Evolutionary conservation across 2,888 invertebrate species (phyloP).

Genomic region (Salpingus planirostris): DNA sequence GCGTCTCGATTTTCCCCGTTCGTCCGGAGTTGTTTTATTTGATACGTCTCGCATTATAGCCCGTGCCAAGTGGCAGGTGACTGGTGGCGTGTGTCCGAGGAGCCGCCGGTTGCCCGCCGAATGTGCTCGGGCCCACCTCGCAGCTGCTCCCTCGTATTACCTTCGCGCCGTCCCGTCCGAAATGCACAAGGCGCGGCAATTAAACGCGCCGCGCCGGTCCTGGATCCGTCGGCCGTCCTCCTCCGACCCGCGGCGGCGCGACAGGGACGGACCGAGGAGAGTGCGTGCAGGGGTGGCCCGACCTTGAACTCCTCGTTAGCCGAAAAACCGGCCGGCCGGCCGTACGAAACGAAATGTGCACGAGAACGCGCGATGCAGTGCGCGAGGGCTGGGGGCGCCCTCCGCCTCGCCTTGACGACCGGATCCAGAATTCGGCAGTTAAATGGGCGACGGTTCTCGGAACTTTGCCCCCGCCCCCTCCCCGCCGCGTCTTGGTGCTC

Average conservation of each 20-base stretch:
- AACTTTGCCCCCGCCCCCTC: constrained; percentile 23
- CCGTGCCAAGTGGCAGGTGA: constrained; percentile 39
- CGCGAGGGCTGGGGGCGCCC: neutral
- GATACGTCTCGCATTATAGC: constrained; percentile 19
- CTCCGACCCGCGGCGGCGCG: constrained; percentile 1
- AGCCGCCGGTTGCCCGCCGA: constrained; percentile 30
- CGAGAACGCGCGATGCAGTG: neutral
- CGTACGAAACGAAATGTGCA: too few species aligned
- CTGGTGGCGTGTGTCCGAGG: constrained; percentile 47
- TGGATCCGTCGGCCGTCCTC: constrained; percentile 4
- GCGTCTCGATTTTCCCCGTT: too few species aligned
- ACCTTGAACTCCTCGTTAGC: constrained; percentile 32
- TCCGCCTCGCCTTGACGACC: constrained; percentile 24
- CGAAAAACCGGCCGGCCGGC: neutral
- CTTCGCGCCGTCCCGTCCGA: too few species aligned
- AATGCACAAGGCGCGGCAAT: constrained; percentile 13
- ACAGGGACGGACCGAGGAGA: constrained; percentile 4
- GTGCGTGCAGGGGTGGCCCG: constrained; percentile 34
- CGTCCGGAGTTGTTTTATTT: constrained; percentile 29
- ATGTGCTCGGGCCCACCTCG: constrained; percentile 30
- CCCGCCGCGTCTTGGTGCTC: constrained; percentile 1
- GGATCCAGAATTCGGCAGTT: constrained; percentile 37
- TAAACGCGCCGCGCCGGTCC: constrained; percentile 9
- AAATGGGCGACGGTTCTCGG: constrained; percentile 33
- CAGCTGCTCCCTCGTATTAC: constrained; percentile 29